Percentiles rank a stretch among this genome's conserved stretches.
These are phyloP conservation scores for Chironomus riparius DNA, from an alignment of 2,888 invertebrate genomes.

Conservation along the genomic window DNA sequence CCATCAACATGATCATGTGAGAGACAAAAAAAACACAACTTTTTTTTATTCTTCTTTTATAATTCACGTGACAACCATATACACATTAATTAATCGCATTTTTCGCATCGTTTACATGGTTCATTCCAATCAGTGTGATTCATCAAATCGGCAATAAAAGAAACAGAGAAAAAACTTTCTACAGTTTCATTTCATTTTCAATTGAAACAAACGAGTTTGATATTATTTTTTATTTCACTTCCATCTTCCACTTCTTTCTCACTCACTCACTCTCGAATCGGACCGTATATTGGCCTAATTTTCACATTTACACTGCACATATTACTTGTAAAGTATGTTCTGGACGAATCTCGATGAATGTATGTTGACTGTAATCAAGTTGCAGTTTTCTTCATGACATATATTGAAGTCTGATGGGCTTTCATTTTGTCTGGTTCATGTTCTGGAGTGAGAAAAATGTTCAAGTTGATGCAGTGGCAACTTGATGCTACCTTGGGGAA, in stretches of 20 bases:
- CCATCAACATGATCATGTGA: too few relatives aligned
- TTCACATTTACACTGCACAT: not conserved
- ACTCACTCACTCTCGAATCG: not conserved
- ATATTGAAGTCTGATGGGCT: too few relatives aligned
- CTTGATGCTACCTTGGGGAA: too few relatives aligned
- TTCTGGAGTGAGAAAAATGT: too few relatives aligned
- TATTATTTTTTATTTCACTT: not conserved
- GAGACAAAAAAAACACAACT: not conserved
- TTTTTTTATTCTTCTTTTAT: not conserved
- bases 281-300: slow-evolving; percentile 8
- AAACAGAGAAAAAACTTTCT: not conserved
- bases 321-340: too few relatives aligned
- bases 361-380: too few relatives aligned
- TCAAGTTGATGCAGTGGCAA: too few relatives aligned
- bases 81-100: slow-evolving; percentile 3
- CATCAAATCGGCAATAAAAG: not conserved
- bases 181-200: slow-evolving; percentile 3
- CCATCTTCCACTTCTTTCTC: not conserved
- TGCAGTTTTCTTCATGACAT: too few relatives aligned
- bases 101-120: not conserved
- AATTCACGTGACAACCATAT: slow-evolving; percentile 1
- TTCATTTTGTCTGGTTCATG: too few relatives aligned
- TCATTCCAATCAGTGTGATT: not conserved
- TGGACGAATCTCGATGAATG: too few relatives aligned
- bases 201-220: not conserved